A percentile compares a stretch with the other conserved stretches of the same genome.
Evolutionary conservation across 1,140 invertebrate species (phyloP).

Genomic region (Nasonia vitripennis): DNA sequence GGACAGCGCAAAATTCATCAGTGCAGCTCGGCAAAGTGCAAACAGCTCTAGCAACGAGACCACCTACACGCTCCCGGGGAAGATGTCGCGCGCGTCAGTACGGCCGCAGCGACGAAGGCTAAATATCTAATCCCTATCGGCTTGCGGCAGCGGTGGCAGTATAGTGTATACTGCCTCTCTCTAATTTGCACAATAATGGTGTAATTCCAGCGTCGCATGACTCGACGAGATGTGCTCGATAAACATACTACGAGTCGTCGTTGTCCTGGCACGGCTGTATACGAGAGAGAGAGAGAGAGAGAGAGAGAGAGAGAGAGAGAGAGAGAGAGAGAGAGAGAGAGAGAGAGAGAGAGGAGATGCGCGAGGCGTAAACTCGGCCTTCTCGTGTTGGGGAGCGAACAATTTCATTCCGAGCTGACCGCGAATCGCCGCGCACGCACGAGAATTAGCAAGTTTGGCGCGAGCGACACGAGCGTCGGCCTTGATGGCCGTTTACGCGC

Average conservation of each 20-base stretch:
- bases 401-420: conserved; percentile 26
- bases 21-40: neutral
- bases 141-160: conserved; percentile 16
- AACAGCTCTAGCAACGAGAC: neutral
- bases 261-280: conserved; percentile 57
- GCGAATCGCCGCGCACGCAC: neutral
- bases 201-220: conserved; percentile 59
- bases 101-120: neutral
- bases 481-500: neutral
- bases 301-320: no score
- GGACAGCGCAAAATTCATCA: neutral
- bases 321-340: neutral
- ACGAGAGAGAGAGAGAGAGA: no score
- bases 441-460: neutral
- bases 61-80: neutral
- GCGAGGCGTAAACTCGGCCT: neutral
- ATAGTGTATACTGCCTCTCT: conserved; percentile 32
- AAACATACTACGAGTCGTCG: conserved; percentile 53
- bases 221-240: conserved; percentile 58
- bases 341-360: conserved; percentile 11
- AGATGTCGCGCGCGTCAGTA: neutral
- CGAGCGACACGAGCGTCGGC: neutral
- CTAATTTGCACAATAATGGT: conserved; percentile 71
- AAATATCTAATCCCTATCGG: conserved; percentile 55
- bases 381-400: neutral